These are phyloP conservation scores for Hydrotaea cyrtoneurina DNA, from an alignment of 2,888 invertebrate species.

Conservation along the genomic window DNA sequence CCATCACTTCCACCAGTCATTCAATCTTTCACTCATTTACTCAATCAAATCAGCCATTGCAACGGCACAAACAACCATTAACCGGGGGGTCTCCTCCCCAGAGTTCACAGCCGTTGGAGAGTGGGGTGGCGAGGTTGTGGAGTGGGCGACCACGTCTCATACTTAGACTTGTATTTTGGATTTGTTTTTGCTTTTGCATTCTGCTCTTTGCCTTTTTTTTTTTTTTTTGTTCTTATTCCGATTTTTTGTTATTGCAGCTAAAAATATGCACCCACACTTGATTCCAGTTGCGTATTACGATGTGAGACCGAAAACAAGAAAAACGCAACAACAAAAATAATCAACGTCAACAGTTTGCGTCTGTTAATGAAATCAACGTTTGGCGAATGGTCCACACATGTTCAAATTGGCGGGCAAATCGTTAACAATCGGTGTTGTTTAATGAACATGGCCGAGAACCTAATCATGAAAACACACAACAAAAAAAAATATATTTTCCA, in stretches of 20 bases:
- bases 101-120: background rate
- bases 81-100: background rate
- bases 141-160: background rate
- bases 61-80: background rate
- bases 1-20: conserved; percentile 4
- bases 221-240: too few relatives aligned
- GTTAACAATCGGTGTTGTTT: background rate
- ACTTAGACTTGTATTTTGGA: conserved; percentile 1
- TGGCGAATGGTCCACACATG: background rate
- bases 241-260: too few relatives aligned
- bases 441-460: background rate
- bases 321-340: background rate
- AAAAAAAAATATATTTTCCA: background rate
- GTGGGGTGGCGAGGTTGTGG: background rate
- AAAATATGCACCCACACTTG: conserved; percentile 53
- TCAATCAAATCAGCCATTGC: background rate
- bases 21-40: background rate
- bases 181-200: background rate
- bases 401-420: background rate
- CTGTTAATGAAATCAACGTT: conserved; percentile 2
- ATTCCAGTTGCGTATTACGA: conserved; percentile 38
- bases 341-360: background rate
- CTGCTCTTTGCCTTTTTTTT: too few relatives aligned
- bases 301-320: background rate
- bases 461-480: background rate